phyloP scores from a whole-genome alignment of 2,888 invertebrate genomes.

The Scaptomyza cyrtandrae region DNA sequence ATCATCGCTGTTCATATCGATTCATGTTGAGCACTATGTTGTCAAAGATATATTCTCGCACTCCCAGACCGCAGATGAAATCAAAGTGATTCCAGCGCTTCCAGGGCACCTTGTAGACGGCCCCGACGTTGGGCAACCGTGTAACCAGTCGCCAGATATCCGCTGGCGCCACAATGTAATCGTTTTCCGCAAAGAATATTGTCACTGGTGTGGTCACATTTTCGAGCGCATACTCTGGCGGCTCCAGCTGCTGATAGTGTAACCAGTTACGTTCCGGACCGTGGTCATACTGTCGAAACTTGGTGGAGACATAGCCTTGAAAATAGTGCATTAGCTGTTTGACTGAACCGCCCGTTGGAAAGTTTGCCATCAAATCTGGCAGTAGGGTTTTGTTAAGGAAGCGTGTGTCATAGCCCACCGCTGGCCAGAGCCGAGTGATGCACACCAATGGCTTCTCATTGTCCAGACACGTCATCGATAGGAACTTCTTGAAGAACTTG shows the following conservation, averaged over 20 bases:
- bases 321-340: conserved; percentile 84
- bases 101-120: conserved; percentile 82
- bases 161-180: conserved; percentile 83
- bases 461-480: conserved; percentile 81
- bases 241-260: conserved; percentile 78
- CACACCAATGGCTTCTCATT: conserved; percentile 80
- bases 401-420: conserved; percentile 82
- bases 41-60: conserved; percentile 82
- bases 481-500: conserved; percentile 81
- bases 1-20: conserved; percentile 72
- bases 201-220: conserved; percentile 78
- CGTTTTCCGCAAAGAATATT: conserved; percentile 82
- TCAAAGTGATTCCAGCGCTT: conserved; percentile 83
- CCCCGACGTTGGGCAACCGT: conserved; percentile 75
- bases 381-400: conserved; percentile 81
- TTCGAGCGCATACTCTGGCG: conserved; percentile 82
- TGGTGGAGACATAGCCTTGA: conserved; percentile 83
- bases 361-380: conserved; percentile 82
- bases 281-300: conserved; percentile 83
- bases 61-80: conserved; percentile 83
- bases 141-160: conserved; percentile 79
- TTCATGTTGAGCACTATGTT: conserved; percentile 80
- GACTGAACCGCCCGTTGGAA: conserved; percentile 83
- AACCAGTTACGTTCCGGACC: conserved; percentile 79
- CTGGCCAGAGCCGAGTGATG: conserved; percentile 82